Conservation (phyloP, 2,797 vertebrate genomes). For the Typhlichthys eigenmanni region DNA sequence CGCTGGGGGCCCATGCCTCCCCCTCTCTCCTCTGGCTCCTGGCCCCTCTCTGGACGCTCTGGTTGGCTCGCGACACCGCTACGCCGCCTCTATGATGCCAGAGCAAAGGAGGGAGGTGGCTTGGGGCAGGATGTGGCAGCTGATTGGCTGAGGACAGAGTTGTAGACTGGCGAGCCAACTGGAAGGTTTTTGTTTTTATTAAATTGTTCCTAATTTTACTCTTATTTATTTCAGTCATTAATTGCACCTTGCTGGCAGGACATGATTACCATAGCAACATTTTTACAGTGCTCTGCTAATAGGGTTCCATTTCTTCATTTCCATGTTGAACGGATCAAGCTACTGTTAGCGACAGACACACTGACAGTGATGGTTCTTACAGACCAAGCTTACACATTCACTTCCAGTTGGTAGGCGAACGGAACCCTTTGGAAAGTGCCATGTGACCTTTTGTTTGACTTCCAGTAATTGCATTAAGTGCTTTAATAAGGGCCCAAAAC, state of each 20-base stretch:
- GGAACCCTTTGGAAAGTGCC: too few relatives aligned
- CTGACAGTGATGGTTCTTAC: too few relatives aligned
- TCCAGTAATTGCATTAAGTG: too few relatives aligned
- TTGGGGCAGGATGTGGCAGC: slow-evolving; percentile 3
- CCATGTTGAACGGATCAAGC: too few relatives aligned
- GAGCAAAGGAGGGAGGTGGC: background rate
- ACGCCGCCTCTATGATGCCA: slow-evolving; percentile 43
- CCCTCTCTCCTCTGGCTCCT: slow-evolving; percentile 61
- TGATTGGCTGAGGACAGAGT: slow-evolving; percentile 19
- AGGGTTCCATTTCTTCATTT: too few relatives aligned
- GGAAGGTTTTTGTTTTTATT: slow-evolving; percentile 46
- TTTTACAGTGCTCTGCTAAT: too few relatives aligned
- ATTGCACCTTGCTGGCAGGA: slow-evolving; percentile 46
- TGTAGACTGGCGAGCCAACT: background rate
- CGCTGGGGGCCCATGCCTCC: slow-evolving; percentile 38
- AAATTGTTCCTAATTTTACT: slow-evolving; percentile 51
- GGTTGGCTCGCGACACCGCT: slow-evolving; percentile 23
- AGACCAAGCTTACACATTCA: too few relatives aligned
- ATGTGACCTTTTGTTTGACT: too few relatives aligned
- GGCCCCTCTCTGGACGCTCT: slow-evolving; percentile 65
- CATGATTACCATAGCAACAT: too few relatives aligned
- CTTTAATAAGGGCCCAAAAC: too few relatives aligned
- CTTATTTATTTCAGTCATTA: slow-evolving; percentile 65
- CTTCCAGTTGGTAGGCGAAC: too few relatives aligned
- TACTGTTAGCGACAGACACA: too few relatives aligned